Base-by-base conservation (phyloP, 2,797 vertebrate species). In the Gymnothorax javanicus region DNA sequence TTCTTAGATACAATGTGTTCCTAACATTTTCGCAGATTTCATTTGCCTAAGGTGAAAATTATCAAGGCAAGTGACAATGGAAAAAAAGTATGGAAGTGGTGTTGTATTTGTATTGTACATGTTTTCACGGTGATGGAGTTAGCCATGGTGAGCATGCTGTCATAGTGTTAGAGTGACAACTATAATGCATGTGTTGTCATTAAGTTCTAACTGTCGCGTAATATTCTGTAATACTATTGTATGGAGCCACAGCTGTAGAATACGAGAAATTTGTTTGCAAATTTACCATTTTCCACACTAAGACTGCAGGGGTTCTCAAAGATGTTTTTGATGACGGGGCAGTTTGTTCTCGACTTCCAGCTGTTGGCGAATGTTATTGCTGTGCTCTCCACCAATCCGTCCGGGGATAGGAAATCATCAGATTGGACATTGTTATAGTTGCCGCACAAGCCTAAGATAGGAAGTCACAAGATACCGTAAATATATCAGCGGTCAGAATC, bases 361-460 rank as follows among this genome's bases (percentile, higher is more conserved):
- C 93, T 94, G 92, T 95, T 96, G 57, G 87, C 95, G 82, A 96
- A 96, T 50, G 94, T 92, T 3, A 90, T 85, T 2, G 93, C 90
- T 0, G 94, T 96, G 87, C 94, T 94, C 43, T 95, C 94, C 23
- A 81, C 87, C 27, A 95, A 90, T 4, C 95, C 95, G 9, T 92
- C 93, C 85, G 92, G 90, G 60, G 92, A 92, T 0, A 92, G 91
- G 79, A 95, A 95, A 87, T 95, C 95, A 58, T 96, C 95, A 0
- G 89, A 92, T 77, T 95, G 94, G 88, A 95, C 91, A 1, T 84
- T 87, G 86, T 96, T 96, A 88, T 94, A 95, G 91, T 95, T 95
- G 64, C 95, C 95, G 88, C 95, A 96, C 52, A 96, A 89, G 84
- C 95, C 95, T 96, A 83, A 59, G 84, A 2, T 67, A 77, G 25